Evolutionary conservation across 2,888 invertebrate species (phyloP), one percentile per base, ranked within the genome.

Genomic region (Nomada fucata): DNA sequence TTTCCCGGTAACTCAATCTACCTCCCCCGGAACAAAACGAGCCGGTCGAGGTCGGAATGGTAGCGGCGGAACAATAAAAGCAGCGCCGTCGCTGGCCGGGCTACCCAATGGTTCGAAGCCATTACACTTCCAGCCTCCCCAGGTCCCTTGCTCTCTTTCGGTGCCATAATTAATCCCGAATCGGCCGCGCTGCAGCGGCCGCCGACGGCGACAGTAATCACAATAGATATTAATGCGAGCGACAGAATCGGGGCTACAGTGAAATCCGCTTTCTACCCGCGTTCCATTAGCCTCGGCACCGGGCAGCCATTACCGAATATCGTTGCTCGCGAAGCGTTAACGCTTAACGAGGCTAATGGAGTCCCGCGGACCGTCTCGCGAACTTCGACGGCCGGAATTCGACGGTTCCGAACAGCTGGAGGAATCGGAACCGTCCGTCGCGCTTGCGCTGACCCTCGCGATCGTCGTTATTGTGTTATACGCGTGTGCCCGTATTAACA

Each of bases 291-390:
- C 79, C 74, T 36, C 60, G 50, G 42, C 42, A n/a, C 53, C 42
- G 20, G 71, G 36, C 68, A 67, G 50, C 79, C 79, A 75, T 82
- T 76, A 76, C 79, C 42, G 61, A 63, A 63, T 75, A 79, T 76
- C 82, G 70, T 75, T 77, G 75, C 71, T 20, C 70, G 71, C 79
- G 80, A 79, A 79, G 74, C 79, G 75, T 80, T 79, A 76, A 78
- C 81, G 86, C 69, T 84, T 75, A 73, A 76, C 61, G 79, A 84
- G 74, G 67, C 82, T 72, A 78, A 83, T 79, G 73, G 76, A 76
- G 70, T 50, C 75, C 69, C 59, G 57, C 57, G 67, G 72, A 68
- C 60, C 64, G 76, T 83, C 80, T 79, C 68, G 53, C 61, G 65
- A 77, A 86, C 80, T 83, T 84, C 70, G 61, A 76, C 74, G 71